Base-by-base conservation (phyloP, 2,797 vertebrate species). In the Tenualosa thibaudeaui region DNA sequence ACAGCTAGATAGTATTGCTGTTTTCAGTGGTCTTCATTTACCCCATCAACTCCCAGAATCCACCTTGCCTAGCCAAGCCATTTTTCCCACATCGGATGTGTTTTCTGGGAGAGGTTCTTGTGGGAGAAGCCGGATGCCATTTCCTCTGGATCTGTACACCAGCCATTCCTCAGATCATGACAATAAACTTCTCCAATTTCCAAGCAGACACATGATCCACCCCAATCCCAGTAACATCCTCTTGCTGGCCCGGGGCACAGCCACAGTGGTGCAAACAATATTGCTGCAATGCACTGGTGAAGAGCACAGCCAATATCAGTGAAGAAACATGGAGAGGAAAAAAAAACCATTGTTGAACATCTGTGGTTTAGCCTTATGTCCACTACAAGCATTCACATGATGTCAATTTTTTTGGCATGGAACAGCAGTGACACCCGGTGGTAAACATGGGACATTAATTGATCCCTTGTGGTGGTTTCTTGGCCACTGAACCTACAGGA, bases 361-460 rank as follows among this genome's bases (percentile, higher is more conserved):
- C 81, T 82, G 81, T 54, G 53, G 26, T 46, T 75, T 54, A 40
- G 9, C 43, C 53, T 50, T 4, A 83, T 78, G 15, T 68, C 81
- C 60, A 58, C 9, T 71, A 82, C 40, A 26, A 68, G 26, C 13
- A 49, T 60, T 68, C 82, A 81, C 83, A 81, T 71, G 85, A 17
- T 84, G 40, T 50, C 5, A 6, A 10, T 22, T 71, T 71, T 46
- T 50, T 82, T 85, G 81, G 60, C 50, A 83, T 86, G 86, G 86
- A 82, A 71, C 84, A 85, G 84, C 86, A 84, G 84, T 87, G 88
- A 86, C 91, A 88, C 88, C 91, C 87, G 82, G 84, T 89, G 91
- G 90, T 81, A 71, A 7, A 26, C 82, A 78, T 78, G 40, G 40
- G 37, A 78, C 13, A 78, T 50, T 43, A 24, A 81, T 82, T 51